Conservation (phyloP, 2,888 invertebrate species). For the Cotesia congregata region DNA sequence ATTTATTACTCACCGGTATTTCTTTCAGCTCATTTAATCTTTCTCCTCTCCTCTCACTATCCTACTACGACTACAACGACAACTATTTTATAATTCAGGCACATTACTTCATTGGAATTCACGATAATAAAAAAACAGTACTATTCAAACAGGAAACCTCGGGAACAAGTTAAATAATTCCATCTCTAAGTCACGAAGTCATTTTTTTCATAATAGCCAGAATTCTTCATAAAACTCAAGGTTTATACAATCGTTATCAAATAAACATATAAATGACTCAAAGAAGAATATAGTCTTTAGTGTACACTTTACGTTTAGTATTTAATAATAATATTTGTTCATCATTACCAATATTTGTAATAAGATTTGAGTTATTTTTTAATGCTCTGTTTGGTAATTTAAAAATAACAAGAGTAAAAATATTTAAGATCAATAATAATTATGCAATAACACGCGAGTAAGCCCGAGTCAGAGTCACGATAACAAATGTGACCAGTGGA, state of each 20-base stretch:
- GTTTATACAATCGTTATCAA: not conserved
- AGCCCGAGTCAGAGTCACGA: not conserved
- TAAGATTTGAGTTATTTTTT: not conserved
- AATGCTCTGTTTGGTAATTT: not conserved
- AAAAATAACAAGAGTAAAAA: not conserved
- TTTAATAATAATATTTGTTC: not conserved
- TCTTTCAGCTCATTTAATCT: not conserved
- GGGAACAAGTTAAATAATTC: not conserved
- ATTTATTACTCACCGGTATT: not conserved
- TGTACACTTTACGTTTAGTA: not conserved
- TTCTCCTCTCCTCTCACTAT: not conserved
- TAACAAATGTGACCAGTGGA: constrained; percentile 30
- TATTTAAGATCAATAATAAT: constrained; percentile 18
- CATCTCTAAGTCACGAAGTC: not conserved
- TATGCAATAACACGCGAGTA: constrained; percentile 31
- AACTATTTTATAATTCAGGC: constrained; percentile 16
- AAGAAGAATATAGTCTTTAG: not conserved
- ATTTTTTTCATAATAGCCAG: not conserved
- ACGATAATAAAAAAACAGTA: not conserved
- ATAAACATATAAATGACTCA: not conserved
- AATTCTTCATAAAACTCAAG: constrained; percentile 6
- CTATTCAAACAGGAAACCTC: not conserved
- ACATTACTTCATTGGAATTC: constrained; percentile 14
- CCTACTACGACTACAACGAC: not conserved
- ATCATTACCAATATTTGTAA: not conserved